Base-by-base conservation (phyloP, 2,797 vertebrate species). In the Propithecus deckenii region DNA sequence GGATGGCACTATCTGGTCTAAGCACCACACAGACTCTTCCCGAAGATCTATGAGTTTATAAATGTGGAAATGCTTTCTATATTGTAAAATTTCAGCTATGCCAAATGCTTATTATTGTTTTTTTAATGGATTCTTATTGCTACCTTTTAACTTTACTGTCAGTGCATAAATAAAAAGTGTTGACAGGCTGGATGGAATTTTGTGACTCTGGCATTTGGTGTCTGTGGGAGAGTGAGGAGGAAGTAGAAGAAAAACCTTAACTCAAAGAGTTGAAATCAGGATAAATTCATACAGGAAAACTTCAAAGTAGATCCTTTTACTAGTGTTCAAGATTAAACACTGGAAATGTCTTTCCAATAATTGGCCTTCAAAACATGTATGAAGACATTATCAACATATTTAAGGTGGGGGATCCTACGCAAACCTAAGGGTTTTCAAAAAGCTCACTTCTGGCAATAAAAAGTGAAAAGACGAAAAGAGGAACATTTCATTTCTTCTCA, bases 191-290 rank as follows among this genome's bases (percentile, higher is more conserved):
- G 55, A 85, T 93, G 71, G 69, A 76, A 83, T 89, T 96, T 91
- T 71, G 52, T 97, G 92, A 96, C 92, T 97, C 79, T 81, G 85
- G 84, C 90, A 93, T 93, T 95, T 91, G 88, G 92, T 85, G 74
- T 95, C 95, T 38, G 86, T 65, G n/a, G 92, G 79, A 93, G 95
- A 97, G 59, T 30, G 79, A 93, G 65, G 78, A 97, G 85, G 86
- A 86, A 91, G 78, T 65, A 93, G 79, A 95, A 87, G 28, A 61
- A 96, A 98, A 97, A 55, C 15, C 23, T 76, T 61, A 75, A 43
- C 71, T 79, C 22, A 15, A n/a, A 89, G 75, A 84, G 76, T 65
- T 89, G 32, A 97, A 94, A 86, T 69, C 67, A 91, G 89, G 88
- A 89, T 67, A 89, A 32, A 87, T 9, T 79, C 3, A 2, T 46